Evolutionary conservation across 2,113 vertebrate species (phyloP).

Genomic region (Callochromis pleurospilus): DNA sequence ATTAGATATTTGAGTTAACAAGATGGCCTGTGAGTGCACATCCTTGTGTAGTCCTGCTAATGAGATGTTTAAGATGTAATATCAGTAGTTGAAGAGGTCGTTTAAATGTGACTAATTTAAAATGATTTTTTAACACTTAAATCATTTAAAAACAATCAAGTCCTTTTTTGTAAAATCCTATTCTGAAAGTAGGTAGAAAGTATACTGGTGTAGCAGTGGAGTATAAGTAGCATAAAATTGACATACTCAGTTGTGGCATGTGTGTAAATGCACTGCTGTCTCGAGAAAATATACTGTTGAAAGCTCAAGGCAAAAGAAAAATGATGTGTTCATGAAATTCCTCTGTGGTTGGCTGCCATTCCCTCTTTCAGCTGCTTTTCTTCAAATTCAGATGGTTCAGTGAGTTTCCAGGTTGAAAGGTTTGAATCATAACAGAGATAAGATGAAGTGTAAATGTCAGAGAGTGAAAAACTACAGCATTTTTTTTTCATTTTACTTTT

Average conservation of each 20-base stretch:
- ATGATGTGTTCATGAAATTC: neutral
- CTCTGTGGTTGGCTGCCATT: conserved; percentile 12
- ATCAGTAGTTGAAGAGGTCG: neutral
- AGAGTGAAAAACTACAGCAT: neutral
- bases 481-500: neutral
- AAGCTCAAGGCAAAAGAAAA: neutral
- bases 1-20: neutral
- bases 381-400: neutral
- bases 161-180: neutral
- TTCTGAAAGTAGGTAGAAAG: neutral
- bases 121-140: neutral
- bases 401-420: conserved; percentile 5
- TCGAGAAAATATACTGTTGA: neutral
- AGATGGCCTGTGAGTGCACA: neutral
- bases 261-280: neutral
- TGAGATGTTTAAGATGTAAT: neutral
- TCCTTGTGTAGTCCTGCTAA: neutral
- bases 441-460: neutral
- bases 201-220: neutral
- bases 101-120: neutral
- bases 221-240: neutral
- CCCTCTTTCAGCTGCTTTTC: neutral
- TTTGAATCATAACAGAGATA: conserved; percentile 24
- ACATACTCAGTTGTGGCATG: neutral
- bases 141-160: neutral